Percentiles rank a stretch among this genome's conserved stretches.
Evolutionary conservation across 2,113 vertebrate species (phyloP).

Genomic region (Loxodonta africana): DNA sequence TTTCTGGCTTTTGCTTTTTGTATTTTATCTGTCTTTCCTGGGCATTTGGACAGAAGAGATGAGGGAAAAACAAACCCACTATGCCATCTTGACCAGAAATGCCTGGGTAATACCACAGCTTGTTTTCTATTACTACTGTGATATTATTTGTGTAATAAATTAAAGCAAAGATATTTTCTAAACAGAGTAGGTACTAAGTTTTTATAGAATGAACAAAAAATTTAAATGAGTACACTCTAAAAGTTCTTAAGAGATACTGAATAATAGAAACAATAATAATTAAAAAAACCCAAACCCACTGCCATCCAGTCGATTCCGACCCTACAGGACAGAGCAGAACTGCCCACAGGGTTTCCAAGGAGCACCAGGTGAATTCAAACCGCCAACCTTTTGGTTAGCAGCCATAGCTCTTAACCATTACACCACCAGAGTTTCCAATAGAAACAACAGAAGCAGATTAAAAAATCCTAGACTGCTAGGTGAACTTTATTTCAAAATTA

Average conservation of each 20-base stretch:
- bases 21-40: neutral
- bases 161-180: constrained; percentile 34
- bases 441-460: neutral
- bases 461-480: neutral
- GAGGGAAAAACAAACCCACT: neutral
- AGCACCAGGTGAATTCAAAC: too few species aligned
- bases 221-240: neutral
- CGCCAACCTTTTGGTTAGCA: too few species aligned
- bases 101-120: neutral
- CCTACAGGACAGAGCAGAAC: too few species aligned
- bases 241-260: constrained; percentile 33
- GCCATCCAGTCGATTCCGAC: too few species aligned
- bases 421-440: too few species aligned
- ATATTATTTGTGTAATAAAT: neutral
- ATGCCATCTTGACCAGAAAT: neutral
- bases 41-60: neutral
- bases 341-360: too few species aligned
- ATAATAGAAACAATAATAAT: neutral
- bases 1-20: neutral
- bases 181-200: neutral
- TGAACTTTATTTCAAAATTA: constrained; percentile 39
- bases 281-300: too few species aligned
- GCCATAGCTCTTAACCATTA: too few species aligned
- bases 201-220: constrained; percentile 30
- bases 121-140: neutral